Evolutionary conservation across 2,888 invertebrate species (phyloP).

Genomic region (Nineta flava): DNA sequence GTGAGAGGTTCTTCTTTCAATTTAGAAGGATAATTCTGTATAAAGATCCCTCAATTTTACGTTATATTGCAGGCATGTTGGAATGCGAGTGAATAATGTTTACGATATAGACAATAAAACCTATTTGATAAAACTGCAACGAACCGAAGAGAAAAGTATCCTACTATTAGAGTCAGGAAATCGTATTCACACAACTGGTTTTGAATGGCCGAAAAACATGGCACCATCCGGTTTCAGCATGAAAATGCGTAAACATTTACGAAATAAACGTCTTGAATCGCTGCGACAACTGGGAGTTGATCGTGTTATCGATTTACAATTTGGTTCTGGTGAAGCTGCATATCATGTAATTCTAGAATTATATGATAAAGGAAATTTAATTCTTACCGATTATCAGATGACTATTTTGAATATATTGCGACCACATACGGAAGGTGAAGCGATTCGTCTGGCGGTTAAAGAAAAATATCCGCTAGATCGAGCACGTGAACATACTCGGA

Average conservation of each 20-base stretch:
- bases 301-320: conserved; percentile 87
- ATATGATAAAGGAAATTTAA: conserved; percentile 91
- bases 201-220: conserved; percentile 97
- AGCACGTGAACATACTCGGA: conserved; percentile 45
- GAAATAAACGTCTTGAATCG: conserved; percentile 82
- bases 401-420: conserved; percentile 84
- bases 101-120: conserved; percentile 96
- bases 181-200: conserved; percentile 83
- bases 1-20: not conserved
- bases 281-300: conserved; percentile 81
- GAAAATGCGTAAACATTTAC: conserved; percentile 97
- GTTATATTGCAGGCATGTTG: conserved; percentile 49
- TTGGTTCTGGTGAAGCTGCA: conserved; percentile 83
- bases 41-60: not conserved
- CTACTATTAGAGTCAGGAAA: conserved; percentile 88
- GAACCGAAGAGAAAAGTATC: conserved; percentile 74
- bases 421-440: conserved; percentile 83
- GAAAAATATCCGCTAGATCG: conserved; percentile 78
- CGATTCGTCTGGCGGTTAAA: conserved; percentile 76
- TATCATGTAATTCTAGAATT: conserved; percentile 91
- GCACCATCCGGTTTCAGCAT: conserved; percentile 93
- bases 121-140: conserved; percentile 75
- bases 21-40: not conserved
- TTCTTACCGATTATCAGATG: conserved; percentile 81
- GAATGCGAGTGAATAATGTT: conserved; percentile 89